Percentiles rank a stretch among this genome's conserved stretches.
phyloP scores from a whole-genome alignment of 2,797 vertebrate genomes.

The Poeciliopsis turneri region DNA sequence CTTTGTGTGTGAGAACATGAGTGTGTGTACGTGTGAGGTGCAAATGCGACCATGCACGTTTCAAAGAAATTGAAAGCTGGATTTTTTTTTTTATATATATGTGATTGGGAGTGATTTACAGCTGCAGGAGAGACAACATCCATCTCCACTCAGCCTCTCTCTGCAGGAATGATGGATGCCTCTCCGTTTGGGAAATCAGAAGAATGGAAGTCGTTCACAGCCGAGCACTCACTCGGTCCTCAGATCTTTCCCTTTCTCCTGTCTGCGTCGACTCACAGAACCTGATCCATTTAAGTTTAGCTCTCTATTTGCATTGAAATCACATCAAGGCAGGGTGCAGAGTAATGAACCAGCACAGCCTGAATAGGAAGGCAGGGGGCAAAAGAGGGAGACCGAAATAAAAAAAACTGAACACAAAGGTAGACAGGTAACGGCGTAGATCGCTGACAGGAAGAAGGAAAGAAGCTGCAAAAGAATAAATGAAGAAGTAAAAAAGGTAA shows the following conservation, averaged over 20 bases:
- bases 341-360: slow-evolving; percentile 51
- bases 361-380: slow-evolving; percentile 21
- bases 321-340: slow-evolving; percentile 50
- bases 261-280: slow-evolving; percentile 19
- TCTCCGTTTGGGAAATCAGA: slow-evolving; percentile 69
- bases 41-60: slow-evolving; percentile 31
- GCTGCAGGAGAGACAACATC: slow-evolving; percentile 49
- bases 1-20: slow-evolving; percentile 9
- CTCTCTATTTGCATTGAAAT: slow-evolving; percentile 66
- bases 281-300: slow-evolving; percentile 49
- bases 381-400: slow-evolving; percentile 7
- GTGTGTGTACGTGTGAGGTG: slow-evolving; percentile 12
- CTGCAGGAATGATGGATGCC: slow-evolving; percentile 60
- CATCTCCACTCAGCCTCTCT: slow-evolving; percentile 33
- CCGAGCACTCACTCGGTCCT: slow-evolving; percentile 37
- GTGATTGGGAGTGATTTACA: slow-evolving; percentile 65
- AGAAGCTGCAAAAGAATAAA: neutral
- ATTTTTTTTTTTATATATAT: slow-evolving; percentile 27
- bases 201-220: slow-evolving; percentile 54
- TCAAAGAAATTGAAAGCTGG: slow-evolving; percentile 39
- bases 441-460: neutral
- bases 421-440: slow-evolving; percentile 16
- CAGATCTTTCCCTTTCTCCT: slow-evolving; percentile 18
- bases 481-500: neutral
- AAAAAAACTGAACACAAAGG: neutral